Percentiles rank a stretch among this genome's conserved stretches.
Evolutionary conservation across 2,888 invertebrate genomes (phyloP).

Genomic region (Megastigmus dorsalis): DNA sequence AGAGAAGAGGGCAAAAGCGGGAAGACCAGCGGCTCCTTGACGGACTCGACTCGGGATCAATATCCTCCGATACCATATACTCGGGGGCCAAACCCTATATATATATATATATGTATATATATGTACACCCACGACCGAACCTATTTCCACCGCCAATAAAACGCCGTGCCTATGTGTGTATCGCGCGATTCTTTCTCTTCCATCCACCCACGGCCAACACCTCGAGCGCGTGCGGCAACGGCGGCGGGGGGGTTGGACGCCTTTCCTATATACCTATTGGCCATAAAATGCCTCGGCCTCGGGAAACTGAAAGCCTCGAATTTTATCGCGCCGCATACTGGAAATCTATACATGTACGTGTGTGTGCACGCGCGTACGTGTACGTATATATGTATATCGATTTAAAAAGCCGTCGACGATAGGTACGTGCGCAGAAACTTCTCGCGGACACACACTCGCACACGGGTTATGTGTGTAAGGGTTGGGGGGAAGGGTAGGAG

Average conservation of each 20-base stretch:
- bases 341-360: slow-evolving; percentile 30
- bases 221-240: no score
- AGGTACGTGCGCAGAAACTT: neutral
- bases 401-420: neutral
- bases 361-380: neutral
- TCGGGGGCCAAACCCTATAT: slow-evolving; percentile 68
- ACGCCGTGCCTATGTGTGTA: slow-evolving; percentile 71
- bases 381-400: neutral
- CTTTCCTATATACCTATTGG: slow-evolving; percentile 67
- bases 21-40: slow-evolving; percentile 74
- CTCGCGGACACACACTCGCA: neutral
- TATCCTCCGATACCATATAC: slow-evolving; percentile 74
- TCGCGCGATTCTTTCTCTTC: slow-evolving; percentile 70
- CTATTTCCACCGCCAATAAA: slow-evolving; percentile 74
- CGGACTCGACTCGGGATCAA: slow-evolving; percentile 72
- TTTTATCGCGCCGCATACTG: slow-evolving; percentile 68
- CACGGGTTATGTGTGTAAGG: no score
- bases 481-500: neutral
- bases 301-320: slow-evolving; percentile 72
- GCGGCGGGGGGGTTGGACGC: no score
- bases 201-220: slow-evolving; percentile 8
- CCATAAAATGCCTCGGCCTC: slow-evolving; percentile 70
- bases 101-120: no score
- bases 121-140: no score
- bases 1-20: slow-evolving; percentile 55